These are phyloP conservation scores for Schizopygopsis pylzovi DNA, from an alignment of 2,797 vertebrate species.

Conservation along the genomic window DNA sequence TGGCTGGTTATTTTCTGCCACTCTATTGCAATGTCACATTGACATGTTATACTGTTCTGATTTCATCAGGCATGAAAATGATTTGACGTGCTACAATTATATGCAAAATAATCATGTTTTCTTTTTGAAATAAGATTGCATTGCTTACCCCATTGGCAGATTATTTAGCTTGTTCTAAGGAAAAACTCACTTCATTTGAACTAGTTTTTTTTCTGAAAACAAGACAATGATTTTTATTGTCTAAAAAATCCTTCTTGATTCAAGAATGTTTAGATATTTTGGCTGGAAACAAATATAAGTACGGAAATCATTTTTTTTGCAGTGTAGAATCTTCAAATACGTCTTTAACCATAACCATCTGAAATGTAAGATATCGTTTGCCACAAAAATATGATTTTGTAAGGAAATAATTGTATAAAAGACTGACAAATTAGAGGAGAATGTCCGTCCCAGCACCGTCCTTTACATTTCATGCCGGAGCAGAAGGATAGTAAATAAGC, in stretches of 20 bases:
- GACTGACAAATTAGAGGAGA: not conserved
- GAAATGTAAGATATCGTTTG: not conserved
- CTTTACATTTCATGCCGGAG: not conserved
- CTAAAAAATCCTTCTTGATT: no score
- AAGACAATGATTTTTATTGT: no score
- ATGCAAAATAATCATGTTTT: no score
- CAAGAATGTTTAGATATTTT: no score
- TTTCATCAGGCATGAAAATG: not conserved
- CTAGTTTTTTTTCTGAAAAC: no score
- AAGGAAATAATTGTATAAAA: not conserved
- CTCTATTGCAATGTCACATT: slow-evolving; percentile 12
- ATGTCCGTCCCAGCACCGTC: not conserved
- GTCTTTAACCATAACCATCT: not conserved
- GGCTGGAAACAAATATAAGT: no score
- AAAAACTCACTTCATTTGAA: no score
- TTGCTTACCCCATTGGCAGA: no score
- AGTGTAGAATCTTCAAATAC: not conserved
- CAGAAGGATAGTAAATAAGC: not conserved
- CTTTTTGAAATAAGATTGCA: no score
- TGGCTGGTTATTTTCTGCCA: slow-evolving; percentile 11
- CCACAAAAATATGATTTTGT: not conserved
- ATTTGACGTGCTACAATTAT: not conserved
- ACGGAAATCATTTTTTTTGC: no score
- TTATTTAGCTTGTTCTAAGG: no score
- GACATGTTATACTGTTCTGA: not conserved